A percentile compares a stretch with the other conserved stretches of the same genome.
phyloP scores from a whole-genome alignment of 2,797 vertebrate genomes.

The Sphenopsis melanotis region DNA sequence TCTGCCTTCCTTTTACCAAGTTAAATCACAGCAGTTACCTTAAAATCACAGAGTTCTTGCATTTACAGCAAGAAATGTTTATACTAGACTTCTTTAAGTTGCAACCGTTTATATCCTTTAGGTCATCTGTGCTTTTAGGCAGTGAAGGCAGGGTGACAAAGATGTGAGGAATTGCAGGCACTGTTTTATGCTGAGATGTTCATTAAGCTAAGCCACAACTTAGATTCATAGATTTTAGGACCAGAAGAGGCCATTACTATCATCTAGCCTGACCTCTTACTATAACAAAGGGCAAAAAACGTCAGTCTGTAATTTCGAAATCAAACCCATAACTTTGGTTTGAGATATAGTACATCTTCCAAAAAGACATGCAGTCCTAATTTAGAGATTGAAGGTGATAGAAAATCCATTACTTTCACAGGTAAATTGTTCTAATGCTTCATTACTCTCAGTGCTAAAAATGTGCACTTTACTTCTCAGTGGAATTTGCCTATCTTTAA shows the following conservation, averaged over 20 bases:
- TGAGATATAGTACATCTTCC: background rate
- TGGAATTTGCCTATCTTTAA: constrained; percentile 19
- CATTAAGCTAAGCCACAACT: background rate
- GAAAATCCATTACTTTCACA: constrained; percentile 29
- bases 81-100: background rate
- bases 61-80: background rate
- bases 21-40: background rate
- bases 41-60: background rate
- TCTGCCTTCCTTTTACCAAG: background rate
- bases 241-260: background rate
- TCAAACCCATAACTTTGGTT: constrained; percentile 11
- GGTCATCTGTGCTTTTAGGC: background rate
- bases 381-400: constrained; percentile 5
- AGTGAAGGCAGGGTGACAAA: background rate
- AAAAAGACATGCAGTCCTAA: constrained; percentile 3
- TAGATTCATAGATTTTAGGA: background rate
- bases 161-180: background rate
- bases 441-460: constrained; percentile 9
- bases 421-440: constrained; percentile 34
- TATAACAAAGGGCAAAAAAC: background rate
- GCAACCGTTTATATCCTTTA: background rate
- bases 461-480: background rate
- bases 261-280: background rate
- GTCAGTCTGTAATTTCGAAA: background rate
- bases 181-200: background rate